A percentile compares a stretch with the other conserved stretches of the same genome.
These are phyloP conservation scores for Ichneumon xanthorius DNA, from an alignment of 2,888 invertebrate genomes.

Conservation along the genomic window DNA sequence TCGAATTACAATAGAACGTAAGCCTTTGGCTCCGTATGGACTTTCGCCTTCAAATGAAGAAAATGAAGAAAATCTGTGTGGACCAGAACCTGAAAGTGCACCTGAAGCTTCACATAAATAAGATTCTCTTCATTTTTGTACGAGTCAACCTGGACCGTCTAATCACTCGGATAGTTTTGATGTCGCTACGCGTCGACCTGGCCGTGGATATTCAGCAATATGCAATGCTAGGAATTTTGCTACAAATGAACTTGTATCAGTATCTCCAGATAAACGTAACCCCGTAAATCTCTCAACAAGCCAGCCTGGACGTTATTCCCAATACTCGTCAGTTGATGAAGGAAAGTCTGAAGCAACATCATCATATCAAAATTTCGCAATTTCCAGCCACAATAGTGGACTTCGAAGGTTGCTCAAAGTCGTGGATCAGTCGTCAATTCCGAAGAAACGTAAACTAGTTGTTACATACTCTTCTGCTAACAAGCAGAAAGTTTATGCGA, in stretches of 20 bases:
- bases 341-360: slow-evolving; percentile 30
- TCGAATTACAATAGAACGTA: too few species aligned
- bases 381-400: slow-evolving; percentile 36
- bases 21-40: too few species aligned
- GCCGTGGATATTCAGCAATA: neutral
- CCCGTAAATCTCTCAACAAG: neutral
- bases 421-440: slow-evolving; percentile 35
- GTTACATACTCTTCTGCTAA: slow-evolving; percentile 32
- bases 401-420: slow-evolving; percentile 31
- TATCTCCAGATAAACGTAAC: slow-evolving; percentile 6
- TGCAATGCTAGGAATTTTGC: neutral
- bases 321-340: slow-evolving; percentile 38
- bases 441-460: slow-evolving; percentile 31
- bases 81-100: too few species aligned
- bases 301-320: slow-evolving; percentile 25
- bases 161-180: too few species aligned
- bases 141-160: neutral
- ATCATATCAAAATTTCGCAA: slow-evolving; percentile 31
- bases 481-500: slow-evolving; percentile 36
- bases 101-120: too few species aligned
- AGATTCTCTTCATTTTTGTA: neutral
- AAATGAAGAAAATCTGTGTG: too few species aligned
- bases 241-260: neutral
- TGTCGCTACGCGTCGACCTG: too few species aligned
- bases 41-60: too few species aligned